Evolutionary conservation across 2,797 vertebrate genomes (phyloP), one percentile per base, ranked within the genome.

Genomic region (Lithobates pipiens): DNA sequence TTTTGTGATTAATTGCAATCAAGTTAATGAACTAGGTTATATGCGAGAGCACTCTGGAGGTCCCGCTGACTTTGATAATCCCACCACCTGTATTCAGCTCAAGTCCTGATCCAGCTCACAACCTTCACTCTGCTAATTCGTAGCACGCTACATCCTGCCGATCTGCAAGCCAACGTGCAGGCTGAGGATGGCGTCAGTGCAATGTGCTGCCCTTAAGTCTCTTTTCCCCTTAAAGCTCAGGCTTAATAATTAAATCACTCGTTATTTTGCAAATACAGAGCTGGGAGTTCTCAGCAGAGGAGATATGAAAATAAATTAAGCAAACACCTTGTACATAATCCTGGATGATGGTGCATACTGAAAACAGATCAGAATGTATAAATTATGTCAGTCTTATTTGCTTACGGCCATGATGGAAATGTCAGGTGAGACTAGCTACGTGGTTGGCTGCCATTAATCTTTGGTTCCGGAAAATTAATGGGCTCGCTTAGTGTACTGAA

Each of bases 1-100:
- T 76, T 68, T 81, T 76, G 15, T 81, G 72, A 86, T 86, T 86
- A 76, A 86, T 86, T 86, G 78, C 77, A 76, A 81, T 81, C 78
- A 81, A 76, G 63, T 70, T 70, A 86, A 81, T 81, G 78, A 81
- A 71, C 63, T 44, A 34, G 72, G 72, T 75, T 81, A 71, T 10
- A 32, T 63, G 32, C 32, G 25, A 61, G 78, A 78, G 84, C 65
- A 81, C 10, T n/a, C 32, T 61, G 7, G 46, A 65, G 76, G 73
- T 63, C 63, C 84, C 63, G 32, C 46, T 36, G 73, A 81, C 69
- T 86, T 68, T 11, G 36, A 81, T 81, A 81, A 81, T 86, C 84
- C 67, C 80, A 76, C 76, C 71, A 71, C 72, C 72, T 76, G 77
- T 70, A 81, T 86, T 61, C 84, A 18, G 29, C 42, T 77, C 72